These are phyloP conservation scores for Turdus rufiventris DNA, from an alignment of 2,113 vertebrate genomes.

Conservation along the genomic window DNA sequence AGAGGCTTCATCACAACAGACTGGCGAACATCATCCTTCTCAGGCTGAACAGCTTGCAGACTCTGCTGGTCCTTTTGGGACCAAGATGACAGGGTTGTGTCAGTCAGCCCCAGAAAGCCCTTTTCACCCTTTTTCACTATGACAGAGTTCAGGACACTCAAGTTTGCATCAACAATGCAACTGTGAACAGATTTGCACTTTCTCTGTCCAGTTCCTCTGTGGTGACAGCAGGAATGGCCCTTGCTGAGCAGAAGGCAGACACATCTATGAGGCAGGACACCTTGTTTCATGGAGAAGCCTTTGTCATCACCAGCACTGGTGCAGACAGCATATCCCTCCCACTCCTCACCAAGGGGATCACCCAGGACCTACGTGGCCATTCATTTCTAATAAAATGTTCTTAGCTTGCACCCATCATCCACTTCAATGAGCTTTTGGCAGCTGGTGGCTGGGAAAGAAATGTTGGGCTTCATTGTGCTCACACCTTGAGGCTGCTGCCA, in stretches of 20 bases:
- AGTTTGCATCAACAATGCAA: conserved; percentile 92
- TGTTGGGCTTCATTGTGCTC: conserved; percentile 79
- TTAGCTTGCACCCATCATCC: conserved; percentile 88
- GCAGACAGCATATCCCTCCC: conserved; percentile 91
- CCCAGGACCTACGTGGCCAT: conserved; percentile 89
- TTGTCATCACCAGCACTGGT: conserved; percentile 94
- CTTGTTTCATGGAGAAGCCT: conserved; percentile 94
- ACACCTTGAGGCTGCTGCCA: rapidly evolving
- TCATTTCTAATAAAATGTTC: conserved; percentile 89
- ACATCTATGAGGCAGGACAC: conserved; percentile 86
- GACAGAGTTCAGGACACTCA: conserved; percentile 92
- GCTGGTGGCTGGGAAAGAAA: conserved; percentile 91
- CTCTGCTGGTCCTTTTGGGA: conserved; percentile 91
- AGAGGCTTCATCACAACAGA: conserved; percentile 91
- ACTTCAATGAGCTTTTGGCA: conserved; percentile 93
- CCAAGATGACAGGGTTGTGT: conserved; percentile 90
- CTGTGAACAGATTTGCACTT: conserved; percentile 86
- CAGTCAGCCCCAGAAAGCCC: conserved; percentile 89
- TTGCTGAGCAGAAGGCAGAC: conserved; percentile 92
- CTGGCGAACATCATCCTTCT: conserved; percentile 90
- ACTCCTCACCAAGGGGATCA: conserved; percentile 89
- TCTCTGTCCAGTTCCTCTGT: conserved; percentile 87
- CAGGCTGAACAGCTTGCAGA: conserved; percentile 90
- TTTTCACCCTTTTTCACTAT: conserved; percentile 92
- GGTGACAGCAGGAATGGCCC: conserved; percentile 89